phyloP scores from a whole-genome alignment of 2,797 vertebrate species.

The Pristis pectinata region DNA sequence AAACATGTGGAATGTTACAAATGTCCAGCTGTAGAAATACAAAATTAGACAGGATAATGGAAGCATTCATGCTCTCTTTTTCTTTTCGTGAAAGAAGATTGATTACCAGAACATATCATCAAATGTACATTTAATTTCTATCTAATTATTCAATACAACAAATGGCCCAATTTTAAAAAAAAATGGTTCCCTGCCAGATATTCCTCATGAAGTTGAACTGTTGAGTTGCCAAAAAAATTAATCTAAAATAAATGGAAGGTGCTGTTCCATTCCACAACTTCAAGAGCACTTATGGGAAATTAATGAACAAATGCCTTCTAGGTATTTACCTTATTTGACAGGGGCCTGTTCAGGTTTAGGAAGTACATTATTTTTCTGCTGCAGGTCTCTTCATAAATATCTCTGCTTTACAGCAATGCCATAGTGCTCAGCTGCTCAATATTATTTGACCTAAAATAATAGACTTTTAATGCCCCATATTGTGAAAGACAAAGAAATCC shows the following conservation, averaged over 20 bases:
- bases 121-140: constrained; percentile 17
- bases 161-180: neutral
- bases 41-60: neutral
- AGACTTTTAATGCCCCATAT: neutral
- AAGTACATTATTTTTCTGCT: neutral
- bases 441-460: neutral
- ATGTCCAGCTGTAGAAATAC: neutral
- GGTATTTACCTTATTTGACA: constrained; percentile 1
- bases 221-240: constrained; percentile 9
- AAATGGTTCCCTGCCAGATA: neutral
- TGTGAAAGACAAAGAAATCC: neutral
- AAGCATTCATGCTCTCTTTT: neutral
- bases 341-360: neutral
- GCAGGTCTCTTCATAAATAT: neutral
- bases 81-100: neutral
- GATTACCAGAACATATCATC: neutral
- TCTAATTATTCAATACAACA: neutral
- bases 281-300: neutral
- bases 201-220: neutral
- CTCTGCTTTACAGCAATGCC: neutral
- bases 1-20: neutral
- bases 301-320: neutral
- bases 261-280: neutral
- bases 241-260: neutral
- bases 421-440: neutral